Percentiles rank a stretch among this genome's conserved stretches.
Conservation (phyloP, 2,113 vertebrate species). For the Protobothrops mucrosquamatus region DNA sequence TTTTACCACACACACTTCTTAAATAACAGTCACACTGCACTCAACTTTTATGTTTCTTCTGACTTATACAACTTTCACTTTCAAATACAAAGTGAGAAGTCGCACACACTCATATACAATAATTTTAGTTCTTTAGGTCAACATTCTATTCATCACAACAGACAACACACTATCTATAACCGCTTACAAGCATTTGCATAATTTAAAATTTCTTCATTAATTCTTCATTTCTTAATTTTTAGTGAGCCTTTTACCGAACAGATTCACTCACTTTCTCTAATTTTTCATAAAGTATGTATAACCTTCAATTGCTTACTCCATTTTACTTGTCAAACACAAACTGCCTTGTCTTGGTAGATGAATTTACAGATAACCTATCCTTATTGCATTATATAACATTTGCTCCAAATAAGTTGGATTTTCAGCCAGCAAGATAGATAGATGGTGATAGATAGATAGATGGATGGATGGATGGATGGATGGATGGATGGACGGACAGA, state of each 20-base stretch:
- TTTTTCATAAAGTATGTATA: background rate
- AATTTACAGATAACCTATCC: background rate
- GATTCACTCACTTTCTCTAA: background rate
- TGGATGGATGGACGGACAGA: background rate
- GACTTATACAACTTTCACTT: background rate
- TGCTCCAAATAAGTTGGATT: background rate
- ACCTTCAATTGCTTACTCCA: background rate
- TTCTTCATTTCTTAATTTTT: background rate
- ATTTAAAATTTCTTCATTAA: background rate
- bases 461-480: background rate
- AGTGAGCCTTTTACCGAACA: background rate
- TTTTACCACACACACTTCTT: background rate
- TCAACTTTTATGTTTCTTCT: background rate
- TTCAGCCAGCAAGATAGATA: background rate
- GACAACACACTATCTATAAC: background rate
- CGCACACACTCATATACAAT: background rate
- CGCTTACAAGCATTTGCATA: background rate
- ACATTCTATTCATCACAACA: background rate
- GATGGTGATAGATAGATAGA: no score
- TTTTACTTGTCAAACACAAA: background rate
- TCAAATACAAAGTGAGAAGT: background rate
- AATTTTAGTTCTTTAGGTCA: background rate
- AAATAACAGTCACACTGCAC: background rate
- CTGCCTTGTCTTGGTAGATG: background rate
- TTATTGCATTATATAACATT: background rate